phyloP scores from a whole-genome alignment of 2,888 invertebrate species.

The Caenorhabditis sp. region DNA sequence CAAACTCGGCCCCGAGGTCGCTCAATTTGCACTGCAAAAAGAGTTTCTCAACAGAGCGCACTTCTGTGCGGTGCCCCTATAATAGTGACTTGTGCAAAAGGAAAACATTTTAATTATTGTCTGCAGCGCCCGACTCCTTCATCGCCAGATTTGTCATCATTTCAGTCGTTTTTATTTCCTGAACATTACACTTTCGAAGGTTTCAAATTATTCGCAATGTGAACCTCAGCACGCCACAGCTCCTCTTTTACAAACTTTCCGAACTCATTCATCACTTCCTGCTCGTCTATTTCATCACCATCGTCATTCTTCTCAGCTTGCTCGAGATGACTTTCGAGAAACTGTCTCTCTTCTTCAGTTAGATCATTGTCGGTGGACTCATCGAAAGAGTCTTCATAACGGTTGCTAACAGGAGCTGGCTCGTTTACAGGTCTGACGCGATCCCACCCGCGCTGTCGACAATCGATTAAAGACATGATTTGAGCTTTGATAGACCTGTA shows the following conservation, averaged over 20 bases:
- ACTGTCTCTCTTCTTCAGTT: conserved; percentile 56
- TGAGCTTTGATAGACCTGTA: conserved; percentile 54
- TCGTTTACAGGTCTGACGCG: neutral
- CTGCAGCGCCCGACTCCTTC: too few species aligned
- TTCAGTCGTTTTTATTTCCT: neutral
- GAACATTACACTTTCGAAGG: too few species aligned
- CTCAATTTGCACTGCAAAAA: too few species aligned
- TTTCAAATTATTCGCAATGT: too few species aligned
- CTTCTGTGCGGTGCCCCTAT: too few species aligned
- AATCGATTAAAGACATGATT: conserved; percentile 50
- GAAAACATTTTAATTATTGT: too few species aligned
- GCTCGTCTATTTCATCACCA: conserved; percentile 59
- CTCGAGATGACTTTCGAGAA: conserved; percentile 57
- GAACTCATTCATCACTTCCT: conserved; percentile 68
- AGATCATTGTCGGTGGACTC: conserved; percentile 48
- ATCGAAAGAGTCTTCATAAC: conserved; percentile 19
- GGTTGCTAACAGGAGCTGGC: neutral
- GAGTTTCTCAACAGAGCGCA: too few species aligned
- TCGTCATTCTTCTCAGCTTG: conserved; percentile 43
- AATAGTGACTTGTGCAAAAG: too few species aligned
- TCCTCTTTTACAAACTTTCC: conserved; percentile 63
- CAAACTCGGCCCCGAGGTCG: too few species aligned
- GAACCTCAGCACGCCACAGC: conserved; percentile 28
- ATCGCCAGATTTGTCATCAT: neutral
- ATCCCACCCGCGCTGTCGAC: conserved; percentile 58